Evolutionary conservation across 1,140 invertebrate genomes (phyloP).

Genomic region (Aphelenchoides fujianensis): DNA sequence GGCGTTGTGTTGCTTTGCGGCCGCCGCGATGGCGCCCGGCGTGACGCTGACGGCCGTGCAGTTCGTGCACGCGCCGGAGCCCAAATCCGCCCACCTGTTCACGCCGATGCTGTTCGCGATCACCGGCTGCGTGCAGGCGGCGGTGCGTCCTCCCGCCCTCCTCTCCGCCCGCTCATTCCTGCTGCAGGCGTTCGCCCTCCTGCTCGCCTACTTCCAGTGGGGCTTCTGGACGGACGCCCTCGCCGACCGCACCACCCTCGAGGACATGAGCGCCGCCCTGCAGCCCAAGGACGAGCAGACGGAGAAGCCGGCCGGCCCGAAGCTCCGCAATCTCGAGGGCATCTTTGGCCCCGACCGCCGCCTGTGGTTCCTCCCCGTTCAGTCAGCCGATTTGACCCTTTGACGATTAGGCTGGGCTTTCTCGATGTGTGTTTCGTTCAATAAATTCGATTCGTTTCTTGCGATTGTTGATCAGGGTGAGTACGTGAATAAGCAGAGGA

Average conservation of each 20-base stretch:
- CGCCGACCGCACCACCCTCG: background rate
- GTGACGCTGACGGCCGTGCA: background rate
- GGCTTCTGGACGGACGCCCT: background rate
- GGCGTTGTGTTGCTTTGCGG: background rate
- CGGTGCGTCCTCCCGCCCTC: background rate
- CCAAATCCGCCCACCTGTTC: background rate
- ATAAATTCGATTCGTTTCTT: background rate
- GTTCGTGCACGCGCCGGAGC: background rate
- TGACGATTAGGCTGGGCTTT: background rate
- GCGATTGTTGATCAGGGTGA: background rate
- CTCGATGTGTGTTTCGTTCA: background rate
- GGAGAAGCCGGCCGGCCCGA: background rate
- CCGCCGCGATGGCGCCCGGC: background rate
- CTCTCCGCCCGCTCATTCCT: background rate
- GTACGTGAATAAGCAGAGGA: background rate
- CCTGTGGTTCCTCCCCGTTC: background rate
- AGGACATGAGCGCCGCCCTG: background rate
- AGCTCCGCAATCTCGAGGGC: background rate
- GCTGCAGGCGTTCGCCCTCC: background rate
- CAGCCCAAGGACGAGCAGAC: background rate
- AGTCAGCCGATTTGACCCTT: background rate
- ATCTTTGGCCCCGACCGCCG: background rate
- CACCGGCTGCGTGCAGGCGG: background rate
- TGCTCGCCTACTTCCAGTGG: constrained; percentile 3
- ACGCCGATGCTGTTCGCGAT: background rate